phyloP scores from a whole-genome alignment of 2,113 vertebrate genomes.

The Vidua macroura region DNA sequence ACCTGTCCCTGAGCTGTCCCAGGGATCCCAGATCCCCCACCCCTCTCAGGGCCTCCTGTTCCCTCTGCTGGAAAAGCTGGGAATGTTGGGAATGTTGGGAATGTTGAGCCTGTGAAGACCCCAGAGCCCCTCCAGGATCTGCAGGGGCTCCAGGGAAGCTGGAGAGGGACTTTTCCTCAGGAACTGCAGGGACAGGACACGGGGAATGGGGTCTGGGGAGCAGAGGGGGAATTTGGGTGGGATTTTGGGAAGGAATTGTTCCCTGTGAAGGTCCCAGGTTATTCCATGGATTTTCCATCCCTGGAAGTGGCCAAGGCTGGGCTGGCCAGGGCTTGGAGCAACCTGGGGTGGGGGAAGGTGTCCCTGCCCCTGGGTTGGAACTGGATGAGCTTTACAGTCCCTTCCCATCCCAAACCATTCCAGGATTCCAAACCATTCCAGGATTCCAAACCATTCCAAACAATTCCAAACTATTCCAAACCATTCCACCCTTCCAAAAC shows the following conservation, averaged over 20 bases:
- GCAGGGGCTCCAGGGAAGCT: neutral
- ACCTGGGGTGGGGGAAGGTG: neutral
- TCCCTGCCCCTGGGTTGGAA: neutral
- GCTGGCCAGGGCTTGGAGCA: neutral
- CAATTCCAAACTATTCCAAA: neutral
- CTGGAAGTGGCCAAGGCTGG: neutral
- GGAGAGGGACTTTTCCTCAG: neutral
- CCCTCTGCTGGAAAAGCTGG: neutral
- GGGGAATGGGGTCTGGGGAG: neutral
- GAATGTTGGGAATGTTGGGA: neutral
- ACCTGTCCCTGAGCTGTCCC: neutral
- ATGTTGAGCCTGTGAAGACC: neutral
- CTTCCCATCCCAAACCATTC: neutral
- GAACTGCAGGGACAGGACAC: neutral
- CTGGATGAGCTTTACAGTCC: neutral
- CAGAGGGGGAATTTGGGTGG: neutral
- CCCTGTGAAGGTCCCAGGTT: neutral
- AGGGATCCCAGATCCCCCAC: neutral
- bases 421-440: neutral
- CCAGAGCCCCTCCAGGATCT: neutral
- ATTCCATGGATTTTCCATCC: neutral
- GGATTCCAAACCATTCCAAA: neutral
- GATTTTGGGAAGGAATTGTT: neutral
- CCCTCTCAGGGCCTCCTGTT: neutral
- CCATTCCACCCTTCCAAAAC: neutral